Percentiles rank a stretch among this genome's conserved stretches.
These are phyloP conservation scores for Panonychus citri DNA, from an alignment of 1,140 invertebrate species.

Conservation along the genomic window DNA sequence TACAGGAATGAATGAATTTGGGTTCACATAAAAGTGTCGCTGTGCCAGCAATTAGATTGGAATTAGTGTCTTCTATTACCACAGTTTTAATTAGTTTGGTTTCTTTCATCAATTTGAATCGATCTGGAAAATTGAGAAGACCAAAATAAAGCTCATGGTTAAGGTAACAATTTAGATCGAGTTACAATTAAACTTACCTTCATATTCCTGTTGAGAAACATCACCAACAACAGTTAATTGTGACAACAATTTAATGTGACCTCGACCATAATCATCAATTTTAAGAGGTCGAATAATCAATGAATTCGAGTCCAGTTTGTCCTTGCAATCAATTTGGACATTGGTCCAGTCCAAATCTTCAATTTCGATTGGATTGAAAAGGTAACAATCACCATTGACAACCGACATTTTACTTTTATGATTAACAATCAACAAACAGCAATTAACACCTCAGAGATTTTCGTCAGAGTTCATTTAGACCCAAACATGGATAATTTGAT, in stretches of 20 bases:
- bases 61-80: conserved; percentile 66
- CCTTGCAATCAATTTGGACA: neutral
- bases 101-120: conserved; percentile 57
- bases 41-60: conserved; percentile 50
- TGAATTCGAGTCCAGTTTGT: neutral
- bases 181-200: conserved; percentile 41
- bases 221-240: conserved; percentile 75
- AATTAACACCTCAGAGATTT: too few relatives aligned
- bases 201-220: conserved; percentile 46
- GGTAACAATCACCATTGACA: too few relatives aligned
- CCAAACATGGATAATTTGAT: too few relatives aligned
- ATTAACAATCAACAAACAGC: too few relatives aligned
- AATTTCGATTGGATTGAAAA: neutral
- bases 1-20: conserved; percentile 67
- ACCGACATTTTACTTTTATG: too few relatives aligned
- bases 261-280: conserved; percentile 11
- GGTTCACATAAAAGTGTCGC: conserved; percentile 75
- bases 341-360: neutral
- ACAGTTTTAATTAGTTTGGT: conserved; percentile 51
- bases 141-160: too few relatives aligned
- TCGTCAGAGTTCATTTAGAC: too few relatives aligned
- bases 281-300: conserved; percentile 5
- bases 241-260: conserved; percentile 24
- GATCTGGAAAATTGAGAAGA: conserved; percentile 34
- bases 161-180: neutral